Evolutionary conservation across 2,888 invertebrate genomes (phyloP), one percentile per base, ranked within the genome.

Genomic region (Abscondita cerata): DNA sequence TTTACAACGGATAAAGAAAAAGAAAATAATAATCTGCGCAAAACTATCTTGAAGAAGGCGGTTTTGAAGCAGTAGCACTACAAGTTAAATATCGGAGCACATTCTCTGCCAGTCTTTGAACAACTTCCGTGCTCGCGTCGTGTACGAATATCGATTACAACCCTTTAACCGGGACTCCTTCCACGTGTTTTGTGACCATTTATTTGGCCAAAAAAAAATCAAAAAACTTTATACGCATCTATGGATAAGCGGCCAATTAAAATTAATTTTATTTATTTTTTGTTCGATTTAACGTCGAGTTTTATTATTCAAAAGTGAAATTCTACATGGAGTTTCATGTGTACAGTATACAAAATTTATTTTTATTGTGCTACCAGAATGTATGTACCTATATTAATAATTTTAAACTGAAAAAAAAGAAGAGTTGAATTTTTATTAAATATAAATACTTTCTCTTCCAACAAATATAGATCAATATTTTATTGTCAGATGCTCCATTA

Each of bases 61-160:
- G 56, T 62, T 65, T 66, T 67, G 69, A 66, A 69, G 69, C 66
- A 65, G 64, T 59, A 64, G 67, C 54, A 52, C 60, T 54, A 51
- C 57, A 68, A 57, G 64, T 61, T 31, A 57, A 50, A 59, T 44
- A 56, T 46, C 66, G 66, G 44, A 68, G 73, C 44, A 44, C 44
- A 44, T 44, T 44, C 44, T 18, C 44, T 44, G 44, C 72, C 74
- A 72, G 72, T 72, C 70, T 72, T 70, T 64, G 60, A 69, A 67
- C 71, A 68, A 72, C 73, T 73, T 73, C 74, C 74, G 73, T 66
- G 69, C 65, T 66, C 65, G 68, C 68, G 68, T 68, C 62, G 64
- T 61, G 66, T 65, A 59, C 52, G 62, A 63, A 60, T 68, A 64
- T 65, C 67, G 62, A 62, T 69, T 64, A 59, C 59, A 53, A 54